Base-by-base conservation (phyloP, 2,888 invertebrate species). In the Philereme vetulata region DNA sequence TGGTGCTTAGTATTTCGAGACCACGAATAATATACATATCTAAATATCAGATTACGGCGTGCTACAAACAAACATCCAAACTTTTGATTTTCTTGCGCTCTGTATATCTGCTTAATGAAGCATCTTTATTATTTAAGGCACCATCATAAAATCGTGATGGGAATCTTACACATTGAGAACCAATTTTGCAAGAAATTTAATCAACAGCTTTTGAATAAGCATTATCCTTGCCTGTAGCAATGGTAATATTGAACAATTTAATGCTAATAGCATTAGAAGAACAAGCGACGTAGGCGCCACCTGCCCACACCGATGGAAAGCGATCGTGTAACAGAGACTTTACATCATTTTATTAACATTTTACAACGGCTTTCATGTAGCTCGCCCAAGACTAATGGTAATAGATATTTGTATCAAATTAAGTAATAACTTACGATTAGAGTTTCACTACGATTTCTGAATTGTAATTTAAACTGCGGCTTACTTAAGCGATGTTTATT, bases 271-370 rank as follows among this genome's bases (percentile, higher is more conserved):
- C 62, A 62, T 62, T 62, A 62, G 51, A 45, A 35, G 55, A 59
- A 62, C 62, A 59, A 59, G 74, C 71, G 68, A 70, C 70, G 76
- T 76, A 75, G 81, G 82, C 82, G 81, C 80, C 82, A 81, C 78
- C 82, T 81, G 78, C 82, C 82, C 81, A 81, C 82, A 75, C 75
- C 66, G 68, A 63, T 46, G 63, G 63, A 61, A 72, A 75, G 72
- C 65, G 73, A 68, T 75, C 77, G 57, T 77, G 77, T 77, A 67
- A 70, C 69, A 63, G 60, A 66, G 65, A 61, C 70, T 74, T 75
- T 74, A 79, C 78, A 78, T 74, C 72, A 76, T 75, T 78, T 72
- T 76, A 80, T 80, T 80, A 78, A 65, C 78, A 77, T 78, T 72
- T 80, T 74, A 81, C 75, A 76, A 66, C 74, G 65, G 67, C 72